phyloP scores from a whole-genome alignment of 2,888 invertebrate species.

The Hemithea aestivaria region DNA sequence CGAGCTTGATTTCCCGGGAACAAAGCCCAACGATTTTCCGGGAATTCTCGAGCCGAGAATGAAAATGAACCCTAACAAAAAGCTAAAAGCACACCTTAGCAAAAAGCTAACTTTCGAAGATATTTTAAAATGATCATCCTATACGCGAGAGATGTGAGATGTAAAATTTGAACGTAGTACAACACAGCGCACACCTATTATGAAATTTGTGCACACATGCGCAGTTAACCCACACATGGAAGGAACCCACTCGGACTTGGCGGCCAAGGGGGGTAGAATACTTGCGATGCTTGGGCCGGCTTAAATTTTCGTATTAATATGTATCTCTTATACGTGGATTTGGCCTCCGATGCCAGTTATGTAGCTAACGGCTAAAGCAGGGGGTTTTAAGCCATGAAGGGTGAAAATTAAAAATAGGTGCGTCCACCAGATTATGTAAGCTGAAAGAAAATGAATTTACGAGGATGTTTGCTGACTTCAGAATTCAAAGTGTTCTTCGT shows the following conservation, averaged over 20 bases:
- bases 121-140: constrained; percentile 41
- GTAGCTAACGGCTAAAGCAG: constrained; percentile 45
- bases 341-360: constrained; percentile 59
- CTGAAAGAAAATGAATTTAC: too few species aligned
- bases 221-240: background rate
- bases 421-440: background rate
- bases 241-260: constrained; percentile 54
- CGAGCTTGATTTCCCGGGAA: too few species aligned
- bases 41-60: too few species aligned
- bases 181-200: constrained; percentile 71
- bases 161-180: constrained; percentile 75
- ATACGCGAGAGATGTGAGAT: constrained; percentile 66
- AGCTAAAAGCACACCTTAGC: too few species aligned
- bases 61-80: too few species aligned
- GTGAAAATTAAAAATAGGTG: constrained; percentile 28
- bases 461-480: too few species aligned
- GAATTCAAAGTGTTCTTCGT: too few species aligned
- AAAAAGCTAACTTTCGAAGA: too few species aligned
- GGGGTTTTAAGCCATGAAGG: constrained; percentile 38
- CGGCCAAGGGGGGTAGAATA: constrained; percentile 53
- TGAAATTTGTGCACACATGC: constrained; percentile 67
- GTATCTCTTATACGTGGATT: constrained; percentile 70
- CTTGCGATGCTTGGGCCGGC: constrained; percentile 66
- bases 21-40: too few species aligned
- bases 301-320: constrained; percentile 76